phyloP scores from a whole-genome alignment of 2,113 vertebrate species.

The Pygoscelis antarcticus region DNA sequence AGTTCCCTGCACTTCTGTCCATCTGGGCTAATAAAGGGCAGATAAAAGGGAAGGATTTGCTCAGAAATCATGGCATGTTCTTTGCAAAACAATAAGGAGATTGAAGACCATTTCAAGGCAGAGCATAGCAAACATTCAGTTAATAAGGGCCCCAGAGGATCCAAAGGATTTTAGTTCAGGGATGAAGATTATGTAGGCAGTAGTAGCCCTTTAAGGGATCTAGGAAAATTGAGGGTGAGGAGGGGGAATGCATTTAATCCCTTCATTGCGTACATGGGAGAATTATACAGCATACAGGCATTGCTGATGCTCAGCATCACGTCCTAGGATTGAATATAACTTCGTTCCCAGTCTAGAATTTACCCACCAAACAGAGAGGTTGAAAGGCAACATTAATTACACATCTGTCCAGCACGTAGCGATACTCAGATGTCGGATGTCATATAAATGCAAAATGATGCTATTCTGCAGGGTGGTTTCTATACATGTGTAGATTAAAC shows the following conservation, averaged over 20 bases:
- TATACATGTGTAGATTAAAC: slow-evolving; percentile 29
- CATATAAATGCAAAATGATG: slow-evolving; percentile 55
- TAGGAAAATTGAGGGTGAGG: slow-evolving; percentile 26
- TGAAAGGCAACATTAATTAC: slow-evolving; percentile 56
- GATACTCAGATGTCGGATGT: neutral
- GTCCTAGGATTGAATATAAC: neutral
- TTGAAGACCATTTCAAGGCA: slow-evolving; percentile 38
- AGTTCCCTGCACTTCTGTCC: neutral
- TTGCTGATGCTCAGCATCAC: neutral
- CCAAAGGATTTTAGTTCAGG: slow-evolving; percentile 28
- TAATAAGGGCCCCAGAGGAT: slow-evolving; percentile 53
- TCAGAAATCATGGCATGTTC: slow-evolving; percentile 15
- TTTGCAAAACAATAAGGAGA: slow-evolving; percentile 40
- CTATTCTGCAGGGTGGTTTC: slow-evolving; percentile 15
- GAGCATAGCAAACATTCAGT: slow-evolving; percentile 4
- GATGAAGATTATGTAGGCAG: slow-evolving; percentile 43
- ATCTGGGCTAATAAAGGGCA: neutral
- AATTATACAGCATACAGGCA: neutral
- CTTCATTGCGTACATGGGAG: slow-evolving; percentile 5
- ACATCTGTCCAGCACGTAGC: neutral
- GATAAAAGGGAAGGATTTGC: slow-evolving; percentile 26
- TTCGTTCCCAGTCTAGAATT: slow-evolving; percentile 36
- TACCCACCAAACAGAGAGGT: slow-evolving; percentile 42
- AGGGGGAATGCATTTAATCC: slow-evolving; percentile 27
- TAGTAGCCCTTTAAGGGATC: slow-evolving; percentile 51